Conservation (phyloP, 2,113 vertebrate genomes). For the Numenius arquata region DNA sequence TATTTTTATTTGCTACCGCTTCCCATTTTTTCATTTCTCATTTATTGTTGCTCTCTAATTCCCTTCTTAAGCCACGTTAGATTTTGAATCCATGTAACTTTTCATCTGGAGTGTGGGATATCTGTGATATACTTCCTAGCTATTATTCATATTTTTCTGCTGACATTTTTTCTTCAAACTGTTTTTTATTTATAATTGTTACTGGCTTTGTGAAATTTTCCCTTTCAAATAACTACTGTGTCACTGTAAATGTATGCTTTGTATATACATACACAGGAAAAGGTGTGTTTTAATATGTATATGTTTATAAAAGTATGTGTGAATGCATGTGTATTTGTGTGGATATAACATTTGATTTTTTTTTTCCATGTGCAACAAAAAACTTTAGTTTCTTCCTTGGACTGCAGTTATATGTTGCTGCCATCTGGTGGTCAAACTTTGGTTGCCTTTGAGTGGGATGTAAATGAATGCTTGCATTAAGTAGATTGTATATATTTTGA, state of each 20-base stretch:
- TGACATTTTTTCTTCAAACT: background rate
- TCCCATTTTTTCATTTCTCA: background rate
- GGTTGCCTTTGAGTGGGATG: background rate
- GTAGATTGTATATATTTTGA: background rate
- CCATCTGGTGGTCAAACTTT: background rate
- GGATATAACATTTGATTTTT: background rate
- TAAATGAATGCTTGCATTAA: background rate
- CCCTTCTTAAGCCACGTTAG: background rate
- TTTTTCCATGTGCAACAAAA: background rate
- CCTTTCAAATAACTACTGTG: background rate
- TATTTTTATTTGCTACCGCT: background rate
- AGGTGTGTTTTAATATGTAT: fast-evolving
- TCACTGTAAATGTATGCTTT: background rate
- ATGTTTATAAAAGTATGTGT: background rate
- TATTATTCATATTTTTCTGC: background rate
- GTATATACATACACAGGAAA: background rate
- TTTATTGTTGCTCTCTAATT: background rate
- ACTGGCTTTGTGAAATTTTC: background rate
- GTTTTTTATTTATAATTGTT: background rate
- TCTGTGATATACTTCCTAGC: background rate
- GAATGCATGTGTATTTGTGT: background rate
- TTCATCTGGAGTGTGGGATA: background rate
- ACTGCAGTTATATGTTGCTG: background rate
- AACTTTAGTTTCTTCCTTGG: background rate
- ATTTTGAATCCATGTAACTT: background rate